These are phyloP conservation scores for Myrmecophaga tridactyla DNA, from an alignment of 2,113 vertebrate species.

Conservation along the genomic window DNA sequence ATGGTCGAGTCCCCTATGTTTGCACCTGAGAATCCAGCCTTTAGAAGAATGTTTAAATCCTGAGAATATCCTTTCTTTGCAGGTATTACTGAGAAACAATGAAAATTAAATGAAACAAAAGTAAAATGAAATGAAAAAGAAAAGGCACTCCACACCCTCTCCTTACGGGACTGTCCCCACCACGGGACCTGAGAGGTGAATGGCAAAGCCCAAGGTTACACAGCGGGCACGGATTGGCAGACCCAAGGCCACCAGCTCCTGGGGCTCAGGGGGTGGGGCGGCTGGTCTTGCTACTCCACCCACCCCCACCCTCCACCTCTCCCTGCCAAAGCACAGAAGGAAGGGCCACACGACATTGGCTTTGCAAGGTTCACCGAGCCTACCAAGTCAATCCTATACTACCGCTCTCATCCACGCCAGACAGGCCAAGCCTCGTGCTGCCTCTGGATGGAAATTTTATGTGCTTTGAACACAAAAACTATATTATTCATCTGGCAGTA, in stretches of 20 bases:
- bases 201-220: neutral
- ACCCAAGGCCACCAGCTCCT: neutral
- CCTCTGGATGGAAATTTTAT: neutral
- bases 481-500: neutral
- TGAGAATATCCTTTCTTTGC: neutral
- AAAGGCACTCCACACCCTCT: rapidly evolving
- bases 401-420: neutral
- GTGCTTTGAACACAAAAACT: neutral
- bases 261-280: neutral
- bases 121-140: neutral
- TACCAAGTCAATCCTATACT: neutral
- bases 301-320: neutral
- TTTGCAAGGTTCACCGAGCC: neutral
- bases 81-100: neutral
- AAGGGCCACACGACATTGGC: neutral
- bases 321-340: neutral
- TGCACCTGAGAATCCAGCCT: neutral
- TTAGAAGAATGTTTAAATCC: neutral
- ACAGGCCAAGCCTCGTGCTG: neutral
- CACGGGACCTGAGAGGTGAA: neutral
- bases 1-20: neutral
- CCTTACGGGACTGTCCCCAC: neutral
- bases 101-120: neutral
- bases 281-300: too few relatives aligned
- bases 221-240: neutral